Evolutionary conservation across 2,888 invertebrate species (phyloP), one percentile per base, ranked within the genome.

Genomic region (Mellilla xanthometata): DNA sequence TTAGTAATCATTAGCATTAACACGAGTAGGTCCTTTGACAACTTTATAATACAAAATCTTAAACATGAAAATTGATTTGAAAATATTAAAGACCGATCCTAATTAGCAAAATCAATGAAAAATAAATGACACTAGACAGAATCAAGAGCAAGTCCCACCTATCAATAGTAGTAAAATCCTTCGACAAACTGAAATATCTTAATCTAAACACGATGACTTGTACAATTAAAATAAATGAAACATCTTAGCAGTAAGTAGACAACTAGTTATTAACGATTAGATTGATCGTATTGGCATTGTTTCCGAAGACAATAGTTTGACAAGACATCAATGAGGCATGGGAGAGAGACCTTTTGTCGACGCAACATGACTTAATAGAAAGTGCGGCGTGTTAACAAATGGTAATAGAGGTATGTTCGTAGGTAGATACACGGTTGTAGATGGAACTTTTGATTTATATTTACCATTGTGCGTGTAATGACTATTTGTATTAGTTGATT

Each of bases 211-310:
- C 27, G 4, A 32, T 39, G 38, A 32, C 34, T 39, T 30, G 12
- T 28, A n/a, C 5, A 28, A 39, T 39, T 49, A 49, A 56, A 62
- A 58, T 52, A 59, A 58, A 58, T 52, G 54, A 55, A 57, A 56
- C 49, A 55, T 32, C 47, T 56, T 54, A 59, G 56, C 62, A 59
- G 54, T 61, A 58, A 56, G 54, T 34, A 53, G 53, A 56, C 56
- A 54, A 56, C 53, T 58, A 62, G 61, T 65, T 62, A 58, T 63
- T 64, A 68, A 62, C 57, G 54, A 63, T 54, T 59, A 62, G 60
- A 68, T 67, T 61, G 59, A 65, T 66, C 55, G 60, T 56, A 62
- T 47, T 60, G 55, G 56, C 57, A 67, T 68, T 68, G 68, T 68
- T 5, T 67, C 49, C 40, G 33, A 24, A 45, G 32, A 54, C 58